These are phyloP conservation scores for Leucoraja erinaceus DNA, from an alignment of 2,113 vertebrate genomes.

Conservation along the genomic window DNA sequence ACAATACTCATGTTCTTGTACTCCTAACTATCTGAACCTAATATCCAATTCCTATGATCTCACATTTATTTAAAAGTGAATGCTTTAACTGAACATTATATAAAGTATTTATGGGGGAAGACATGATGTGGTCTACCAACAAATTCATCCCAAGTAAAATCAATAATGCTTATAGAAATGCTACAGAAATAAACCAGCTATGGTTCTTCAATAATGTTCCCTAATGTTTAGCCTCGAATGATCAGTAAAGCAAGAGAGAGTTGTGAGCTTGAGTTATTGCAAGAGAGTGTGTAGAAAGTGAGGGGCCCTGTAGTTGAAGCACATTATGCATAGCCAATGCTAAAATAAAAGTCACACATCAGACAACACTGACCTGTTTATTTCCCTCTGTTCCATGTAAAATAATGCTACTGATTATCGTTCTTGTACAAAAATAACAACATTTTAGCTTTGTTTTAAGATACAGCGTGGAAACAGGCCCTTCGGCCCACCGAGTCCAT, in stretches of 20 bases:
- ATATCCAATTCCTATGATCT: background rate
- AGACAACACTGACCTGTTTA: background rate
- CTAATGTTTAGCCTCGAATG: background rate
- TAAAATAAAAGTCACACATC: background rate
- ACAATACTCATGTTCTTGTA: background rate
- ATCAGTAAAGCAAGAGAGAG: background rate
- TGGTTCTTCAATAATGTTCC: background rate
- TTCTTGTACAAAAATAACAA: background rate
- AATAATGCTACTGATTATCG: background rate
- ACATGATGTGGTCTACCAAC: background rate
- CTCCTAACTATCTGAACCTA: background rate
- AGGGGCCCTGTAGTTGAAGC: no score
- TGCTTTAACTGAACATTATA: background rate
- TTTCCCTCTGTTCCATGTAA: background rate
- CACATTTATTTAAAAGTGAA: background rate
- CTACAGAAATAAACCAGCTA: background rate
- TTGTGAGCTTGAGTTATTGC: background rate
- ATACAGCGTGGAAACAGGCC: no score
- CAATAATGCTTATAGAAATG: background rate
- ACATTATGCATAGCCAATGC: background rate
- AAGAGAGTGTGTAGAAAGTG: background rate
- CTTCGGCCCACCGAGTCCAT: no score
- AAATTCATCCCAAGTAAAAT: background rate
- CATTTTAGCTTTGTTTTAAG: no score
- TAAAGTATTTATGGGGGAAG: background rate